Percentiles rank a stretch among this genome's conserved stretches.
These are phyloP conservation scores for Phyllotreta striolata DNA, from an alignment of 2,888 invertebrate genomes.

Conservation along the genomic window DNA sequence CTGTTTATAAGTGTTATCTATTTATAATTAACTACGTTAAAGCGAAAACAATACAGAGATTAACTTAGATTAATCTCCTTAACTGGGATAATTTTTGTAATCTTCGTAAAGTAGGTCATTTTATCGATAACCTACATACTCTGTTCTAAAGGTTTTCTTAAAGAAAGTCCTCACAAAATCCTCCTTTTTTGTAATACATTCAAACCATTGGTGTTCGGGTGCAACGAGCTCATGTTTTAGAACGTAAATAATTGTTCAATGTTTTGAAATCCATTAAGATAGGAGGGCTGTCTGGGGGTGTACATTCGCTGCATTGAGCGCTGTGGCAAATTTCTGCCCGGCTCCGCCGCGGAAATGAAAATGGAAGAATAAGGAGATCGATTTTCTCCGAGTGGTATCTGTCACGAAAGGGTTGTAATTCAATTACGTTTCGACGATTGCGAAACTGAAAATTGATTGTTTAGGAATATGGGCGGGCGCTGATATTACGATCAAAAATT, in stretches of 20 bases:
- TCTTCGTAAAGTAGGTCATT: too few relatives aligned
- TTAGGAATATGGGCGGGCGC: neutral
- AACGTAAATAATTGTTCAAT: constrained; percentile 31
- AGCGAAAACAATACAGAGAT: too few relatives aligned
- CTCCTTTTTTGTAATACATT: neutral
- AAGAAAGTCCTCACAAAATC: too few relatives aligned
- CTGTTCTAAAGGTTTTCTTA: too few relatives aligned
- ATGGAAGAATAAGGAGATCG: constrained; percentile 27
- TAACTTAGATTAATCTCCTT: too few relatives aligned
- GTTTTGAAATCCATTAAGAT: constrained; percentile 33
- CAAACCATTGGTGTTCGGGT: constrained; percentile 13
- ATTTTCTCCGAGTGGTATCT: constrained; percentile 29
- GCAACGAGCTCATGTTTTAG: constrained; percentile 18
- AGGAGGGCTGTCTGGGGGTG: constrained; percentile 19
- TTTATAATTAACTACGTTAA: too few relatives aligned
- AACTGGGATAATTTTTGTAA: too few relatives aligned
- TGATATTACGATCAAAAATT: neutral
- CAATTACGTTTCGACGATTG: constrained; percentile 23
- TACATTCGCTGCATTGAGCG: constrained; percentile 18
- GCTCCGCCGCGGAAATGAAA: constrained; percentile 17
- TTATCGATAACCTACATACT: too few relatives aligned
- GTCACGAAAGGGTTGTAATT: constrained; percentile 27
- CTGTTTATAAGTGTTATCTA: too few relatives aligned
- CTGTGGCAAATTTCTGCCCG: constrained; percentile 16
- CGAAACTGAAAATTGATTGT: constrained; percentile 19